A percentile compares a stretch with the other conserved stretches of the same genome.
These are phyloP conservation scores for Zosterops lateralis DNA, from an alignment of 2,113 vertebrate species.

Conservation along the genomic window DNA sequence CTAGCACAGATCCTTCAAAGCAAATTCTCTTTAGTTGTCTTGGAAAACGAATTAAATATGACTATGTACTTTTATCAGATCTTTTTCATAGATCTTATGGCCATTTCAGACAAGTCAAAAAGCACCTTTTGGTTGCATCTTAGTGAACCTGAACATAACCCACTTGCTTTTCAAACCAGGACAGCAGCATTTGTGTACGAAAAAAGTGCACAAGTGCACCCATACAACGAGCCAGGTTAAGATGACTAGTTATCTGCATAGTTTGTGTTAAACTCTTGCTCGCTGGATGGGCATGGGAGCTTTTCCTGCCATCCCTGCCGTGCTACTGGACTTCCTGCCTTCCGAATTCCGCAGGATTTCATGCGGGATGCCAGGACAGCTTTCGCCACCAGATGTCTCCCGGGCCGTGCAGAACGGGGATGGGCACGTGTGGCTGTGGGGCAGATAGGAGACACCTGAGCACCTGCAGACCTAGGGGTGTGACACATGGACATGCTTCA, in stretches of 20 bases:
- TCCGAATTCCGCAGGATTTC: not conserved
- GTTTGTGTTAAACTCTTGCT: not conserved
- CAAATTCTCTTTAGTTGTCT: not conserved
- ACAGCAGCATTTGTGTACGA: not conserved
- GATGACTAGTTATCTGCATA: not conserved
- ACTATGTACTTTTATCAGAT: not conserved
- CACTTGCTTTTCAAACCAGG: not conserved
- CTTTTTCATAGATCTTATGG: not conserved
- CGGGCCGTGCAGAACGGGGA: not conserved
- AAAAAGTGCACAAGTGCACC: not conserved
- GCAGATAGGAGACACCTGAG: not conserved
- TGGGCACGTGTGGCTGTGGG: not conserved
- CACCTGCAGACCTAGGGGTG: not conserved
- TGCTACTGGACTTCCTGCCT: not conserved
- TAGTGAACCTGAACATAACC: not conserved
- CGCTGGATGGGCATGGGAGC: not conserved
- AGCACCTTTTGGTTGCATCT: not conserved
- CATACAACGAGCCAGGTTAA: not conserved
- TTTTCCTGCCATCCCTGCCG: not conserved
- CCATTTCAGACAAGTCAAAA: not conserved
- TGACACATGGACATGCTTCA: not conserved
- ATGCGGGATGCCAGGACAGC: not conserved
- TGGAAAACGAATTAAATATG: not conserved
- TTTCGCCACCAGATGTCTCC: slow-evolving; percentile 28
- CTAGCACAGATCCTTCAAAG: not conserved